These are phyloP conservation scores for Cheiracanthium punctorium DNA, from an alignment of 2,888 invertebrate genomes.

Conservation along the genomic window DNA sequence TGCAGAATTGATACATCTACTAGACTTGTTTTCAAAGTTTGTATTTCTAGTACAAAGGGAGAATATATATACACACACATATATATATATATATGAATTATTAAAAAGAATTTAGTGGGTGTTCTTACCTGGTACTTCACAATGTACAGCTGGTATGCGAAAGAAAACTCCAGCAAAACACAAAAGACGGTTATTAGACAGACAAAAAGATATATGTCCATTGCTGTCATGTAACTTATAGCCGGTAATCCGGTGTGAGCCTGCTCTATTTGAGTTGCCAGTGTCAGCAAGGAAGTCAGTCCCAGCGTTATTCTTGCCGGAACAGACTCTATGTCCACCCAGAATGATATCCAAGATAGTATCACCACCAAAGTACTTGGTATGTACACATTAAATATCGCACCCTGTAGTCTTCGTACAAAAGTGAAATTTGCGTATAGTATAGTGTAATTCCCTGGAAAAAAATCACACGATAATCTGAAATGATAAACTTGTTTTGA, in stretches of 20 bases:
- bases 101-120: too few relatives aligned
- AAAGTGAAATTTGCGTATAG: conserved; percentile 67
- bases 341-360: conserved; percentile 49
- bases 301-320: conserved; percentile 51
- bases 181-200: conserved; percentile 51
- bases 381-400: conserved; percentile 43
- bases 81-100: too few relatives aligned
- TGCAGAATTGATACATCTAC: too few relatives aligned
- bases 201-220: conserved; percentile 66
- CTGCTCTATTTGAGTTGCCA: conserved; percentile 44
- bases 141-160: conserved; percentile 13
- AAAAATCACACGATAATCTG: too few relatives aligned
- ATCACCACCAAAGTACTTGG: conserved; percentile 45
- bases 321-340: conserved; percentile 48
- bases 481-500: too few relatives aligned
- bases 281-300: conserved; percentile 43
- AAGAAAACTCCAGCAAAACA: conserved; percentile 51
- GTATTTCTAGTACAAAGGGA: too few relatives aligned
- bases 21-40: too few relatives aligned
- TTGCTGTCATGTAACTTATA: conserved; percentile 50
- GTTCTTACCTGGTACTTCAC: conserved; percentile 15
- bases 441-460: conserved; percentile 50
- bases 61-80: too few relatives aligned
- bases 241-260: conserved; percentile 24
- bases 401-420: conserved; percentile 38